These are phyloP conservation scores for Leucophora obtusa DNA, from an alignment of 2,888 invertebrate species.

Conservation along the genomic window DNA sequence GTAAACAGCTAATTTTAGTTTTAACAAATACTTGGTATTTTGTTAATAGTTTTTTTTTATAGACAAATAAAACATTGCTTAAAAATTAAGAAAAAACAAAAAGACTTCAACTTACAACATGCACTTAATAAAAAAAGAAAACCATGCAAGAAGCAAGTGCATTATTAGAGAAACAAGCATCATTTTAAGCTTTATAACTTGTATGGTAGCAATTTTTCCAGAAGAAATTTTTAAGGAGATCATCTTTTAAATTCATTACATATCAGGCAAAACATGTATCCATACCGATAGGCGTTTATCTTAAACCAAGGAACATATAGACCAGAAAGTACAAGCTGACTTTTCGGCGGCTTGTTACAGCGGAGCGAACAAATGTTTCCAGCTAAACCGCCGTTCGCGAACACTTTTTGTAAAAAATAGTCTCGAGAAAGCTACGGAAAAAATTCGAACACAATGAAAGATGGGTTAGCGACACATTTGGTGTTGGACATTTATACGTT, in stretches of 20 bases:
- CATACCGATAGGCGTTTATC: no score
- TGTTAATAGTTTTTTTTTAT: constrained; percentile 20
- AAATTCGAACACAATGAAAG: no score
- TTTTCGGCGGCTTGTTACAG: no score
- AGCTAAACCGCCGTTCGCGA: no score
- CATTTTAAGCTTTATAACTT: constrained; percentile 19
- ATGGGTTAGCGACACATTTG: no score
- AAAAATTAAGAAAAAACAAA: constrained; percentile 28
- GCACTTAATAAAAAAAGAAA: constrained; percentile 1
- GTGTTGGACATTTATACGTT: no score
- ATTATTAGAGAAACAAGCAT: constrained; percentile 34
- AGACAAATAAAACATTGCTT: constrained; percentile 17
- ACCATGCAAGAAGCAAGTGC: constrained; percentile 28
- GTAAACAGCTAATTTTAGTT: constrained; percentile 31
- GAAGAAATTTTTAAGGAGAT: constrained; percentile 33
- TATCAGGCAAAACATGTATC: no score
- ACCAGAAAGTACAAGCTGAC: no score
- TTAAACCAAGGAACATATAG: no score
- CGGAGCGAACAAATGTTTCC: no score
- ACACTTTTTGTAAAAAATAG: no score
- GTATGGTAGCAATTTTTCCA: constrained; percentile 32
- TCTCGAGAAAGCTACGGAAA: no score
- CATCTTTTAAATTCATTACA: constrained; percentile 33
- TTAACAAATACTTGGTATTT: constrained; percentile 58
- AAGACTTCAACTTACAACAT: constrained; percentile 31